Conservation (phyloP, 2,888 invertebrate genomes). For the Nyleta sp. region DNA sequence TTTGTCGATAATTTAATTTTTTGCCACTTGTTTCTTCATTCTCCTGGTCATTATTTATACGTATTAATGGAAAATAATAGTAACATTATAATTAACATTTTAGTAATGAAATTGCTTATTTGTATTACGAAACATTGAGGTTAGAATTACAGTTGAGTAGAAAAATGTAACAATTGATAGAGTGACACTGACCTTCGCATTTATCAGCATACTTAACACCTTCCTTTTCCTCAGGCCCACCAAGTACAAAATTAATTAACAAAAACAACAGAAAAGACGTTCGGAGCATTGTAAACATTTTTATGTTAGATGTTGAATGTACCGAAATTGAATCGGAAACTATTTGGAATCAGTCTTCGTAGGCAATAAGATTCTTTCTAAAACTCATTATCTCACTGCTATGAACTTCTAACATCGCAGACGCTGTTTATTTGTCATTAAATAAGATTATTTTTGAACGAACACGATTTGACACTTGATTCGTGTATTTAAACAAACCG, state of each 20-base stretch:
- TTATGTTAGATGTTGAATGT: background rate
- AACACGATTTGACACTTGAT: constrained; percentile 19
- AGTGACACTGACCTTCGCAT: constrained; percentile 90
- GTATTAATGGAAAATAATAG: no score
- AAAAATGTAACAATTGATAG: no score
- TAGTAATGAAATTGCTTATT: no score
- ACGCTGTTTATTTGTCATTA: background rate
- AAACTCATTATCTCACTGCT: no score
- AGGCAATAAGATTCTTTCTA: no score
- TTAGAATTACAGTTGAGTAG: no score
- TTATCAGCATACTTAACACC: constrained; percentile 94
- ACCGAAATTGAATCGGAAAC: background rate
- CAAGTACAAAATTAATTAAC: constrained; percentile 61
- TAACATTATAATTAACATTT: no score
- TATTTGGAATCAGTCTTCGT: no score
- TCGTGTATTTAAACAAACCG: background rate
- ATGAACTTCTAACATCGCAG: background rate
- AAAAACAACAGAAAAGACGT: constrained; percentile 40
- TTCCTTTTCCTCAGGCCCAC: constrained; percentile 86
- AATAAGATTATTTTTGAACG: constrained; percentile 3
- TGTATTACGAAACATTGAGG: no score
- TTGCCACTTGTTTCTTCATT: no score
- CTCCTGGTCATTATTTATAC: no score
- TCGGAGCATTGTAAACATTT: constrained; percentile 32
- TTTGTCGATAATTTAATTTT: no score